phyloP scores from a whole-genome alignment of 2,113 vertebrate species.

The Perca fluviatilis region DNA sequence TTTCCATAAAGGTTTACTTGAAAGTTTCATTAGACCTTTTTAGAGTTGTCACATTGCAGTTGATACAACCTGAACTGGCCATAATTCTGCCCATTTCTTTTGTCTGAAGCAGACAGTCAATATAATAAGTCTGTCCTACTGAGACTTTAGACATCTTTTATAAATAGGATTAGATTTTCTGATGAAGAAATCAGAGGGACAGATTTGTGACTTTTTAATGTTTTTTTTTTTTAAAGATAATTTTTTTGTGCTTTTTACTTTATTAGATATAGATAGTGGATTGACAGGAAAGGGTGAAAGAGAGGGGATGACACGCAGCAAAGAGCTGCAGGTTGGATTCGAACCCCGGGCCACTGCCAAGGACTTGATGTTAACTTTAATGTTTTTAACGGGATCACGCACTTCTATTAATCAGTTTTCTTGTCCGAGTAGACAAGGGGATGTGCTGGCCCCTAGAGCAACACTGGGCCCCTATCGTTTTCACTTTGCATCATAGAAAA shows the following conservation, averaged over 20 bases:
- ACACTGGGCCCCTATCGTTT: conserved; percentile 26
- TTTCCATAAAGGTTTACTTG: too few species aligned
- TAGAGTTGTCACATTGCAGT: too few species aligned
- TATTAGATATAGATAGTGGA: too few species aligned
- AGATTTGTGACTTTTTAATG: conserved; percentile 7
- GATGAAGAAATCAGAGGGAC: background rate
- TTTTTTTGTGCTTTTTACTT: too few species aligned
- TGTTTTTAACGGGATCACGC: background rate
- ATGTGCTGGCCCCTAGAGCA: conserved; percentile 23
- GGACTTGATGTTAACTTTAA: too few species aligned
- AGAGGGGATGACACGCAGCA: too few species aligned
- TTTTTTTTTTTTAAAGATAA: too few species aligned
- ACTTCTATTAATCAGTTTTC: background rate
- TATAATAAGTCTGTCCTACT: background rate
- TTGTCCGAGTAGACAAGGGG: conserved; percentile 1
- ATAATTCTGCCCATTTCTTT: background rate
- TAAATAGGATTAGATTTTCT: background rate
- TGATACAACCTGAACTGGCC: too few species aligned
- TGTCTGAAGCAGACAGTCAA: background rate
- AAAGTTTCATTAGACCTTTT: too few species aligned
- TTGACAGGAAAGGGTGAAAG: too few species aligned
- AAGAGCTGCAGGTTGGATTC: too few species aligned
- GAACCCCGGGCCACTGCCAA: too few species aligned
- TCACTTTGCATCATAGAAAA: conserved; percentile 17
- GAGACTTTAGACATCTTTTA: background rate